Evolutionary conservation across 2,113 vertebrate species (phyloP).

Genomic region (Phalacrocorax aristotelis): DNA sequence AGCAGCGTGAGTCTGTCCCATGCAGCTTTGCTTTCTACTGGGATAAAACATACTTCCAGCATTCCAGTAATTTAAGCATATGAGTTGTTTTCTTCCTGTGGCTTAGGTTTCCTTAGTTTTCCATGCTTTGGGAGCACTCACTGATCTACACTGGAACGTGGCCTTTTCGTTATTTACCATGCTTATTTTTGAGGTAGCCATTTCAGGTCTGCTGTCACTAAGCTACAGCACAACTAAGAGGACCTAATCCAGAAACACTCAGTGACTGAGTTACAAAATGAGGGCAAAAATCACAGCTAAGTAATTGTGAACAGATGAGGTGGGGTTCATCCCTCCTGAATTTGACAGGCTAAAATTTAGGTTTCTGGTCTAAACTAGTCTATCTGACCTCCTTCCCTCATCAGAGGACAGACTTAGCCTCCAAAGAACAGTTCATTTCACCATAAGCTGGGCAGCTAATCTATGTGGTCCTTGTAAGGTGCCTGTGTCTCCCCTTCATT

Average conservation of each 20-base stretch:
- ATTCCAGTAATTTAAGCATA: background rate
- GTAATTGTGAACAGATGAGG: background rate
- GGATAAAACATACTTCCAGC: background rate
- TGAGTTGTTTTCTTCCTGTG: background rate
- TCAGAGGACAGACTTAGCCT: background rate
- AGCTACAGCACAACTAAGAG: background rate
- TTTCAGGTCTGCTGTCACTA: background rate
- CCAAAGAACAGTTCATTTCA: background rate
- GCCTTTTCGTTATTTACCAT: background rate
- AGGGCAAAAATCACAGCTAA: background rate
- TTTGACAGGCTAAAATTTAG: background rate
- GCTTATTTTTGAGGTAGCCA: background rate
- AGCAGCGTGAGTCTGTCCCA: background rate
- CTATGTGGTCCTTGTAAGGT: background rate
- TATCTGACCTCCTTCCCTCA: background rate
- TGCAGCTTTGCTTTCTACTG: background rate
- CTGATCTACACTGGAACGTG: background rate
- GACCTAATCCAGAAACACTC: background rate
- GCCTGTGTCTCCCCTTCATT: background rate
- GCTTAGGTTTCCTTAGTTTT: conserved; percentile 23
- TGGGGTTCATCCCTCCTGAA: background rate
- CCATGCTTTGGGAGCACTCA: background rate
- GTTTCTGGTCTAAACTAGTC: background rate
- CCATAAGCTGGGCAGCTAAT: background rate
- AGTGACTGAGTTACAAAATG: background rate